Conservation (phyloP, 2,113 vertebrate species). For the Halichoeres trimaculatus region DNA sequence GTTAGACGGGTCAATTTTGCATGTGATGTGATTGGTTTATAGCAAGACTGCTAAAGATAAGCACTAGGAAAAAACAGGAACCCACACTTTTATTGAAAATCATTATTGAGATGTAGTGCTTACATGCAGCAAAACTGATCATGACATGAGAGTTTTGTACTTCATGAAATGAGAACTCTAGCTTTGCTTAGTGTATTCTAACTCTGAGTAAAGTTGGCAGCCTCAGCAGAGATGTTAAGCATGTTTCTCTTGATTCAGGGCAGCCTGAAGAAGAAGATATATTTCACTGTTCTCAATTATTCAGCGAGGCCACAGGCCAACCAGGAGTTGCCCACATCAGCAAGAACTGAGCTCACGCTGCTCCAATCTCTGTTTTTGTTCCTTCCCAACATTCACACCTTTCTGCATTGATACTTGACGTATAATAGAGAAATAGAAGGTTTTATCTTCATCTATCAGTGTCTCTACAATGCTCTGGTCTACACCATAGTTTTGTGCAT, state of each 20-base stretch:
- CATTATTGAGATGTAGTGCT: no score
- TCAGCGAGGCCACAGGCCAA: conserved; percentile 36
- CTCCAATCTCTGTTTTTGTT: conserved; percentile 11
- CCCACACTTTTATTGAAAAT: neutral
- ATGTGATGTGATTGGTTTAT: neutral
- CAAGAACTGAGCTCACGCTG: conserved; percentile 18
- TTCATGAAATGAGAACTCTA: neutral
- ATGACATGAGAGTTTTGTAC: neutral
- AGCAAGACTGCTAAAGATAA: neutral
- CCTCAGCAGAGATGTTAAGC: conserved; percentile 13
- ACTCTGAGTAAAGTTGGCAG: neutral
- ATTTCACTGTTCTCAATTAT: conserved; percentile 51
- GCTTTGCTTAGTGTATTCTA: neutral
- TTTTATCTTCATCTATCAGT: neutral
- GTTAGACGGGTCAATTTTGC: neutral
- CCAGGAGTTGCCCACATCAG: conserved; percentile 21
- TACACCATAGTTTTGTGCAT: no score
- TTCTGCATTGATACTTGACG: neutral
- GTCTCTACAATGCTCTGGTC: neutral
- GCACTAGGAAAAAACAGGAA: neutral
- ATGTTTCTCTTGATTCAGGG: neutral
- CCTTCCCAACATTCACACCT: neutral
- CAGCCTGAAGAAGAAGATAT: conserved; percentile 21
- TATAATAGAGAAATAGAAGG: neutral
- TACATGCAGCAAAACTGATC: neutral